Base-by-base conservation (phyloP, 2,797 vertebrate species). In the Etheostoma perlongum region DNA sequence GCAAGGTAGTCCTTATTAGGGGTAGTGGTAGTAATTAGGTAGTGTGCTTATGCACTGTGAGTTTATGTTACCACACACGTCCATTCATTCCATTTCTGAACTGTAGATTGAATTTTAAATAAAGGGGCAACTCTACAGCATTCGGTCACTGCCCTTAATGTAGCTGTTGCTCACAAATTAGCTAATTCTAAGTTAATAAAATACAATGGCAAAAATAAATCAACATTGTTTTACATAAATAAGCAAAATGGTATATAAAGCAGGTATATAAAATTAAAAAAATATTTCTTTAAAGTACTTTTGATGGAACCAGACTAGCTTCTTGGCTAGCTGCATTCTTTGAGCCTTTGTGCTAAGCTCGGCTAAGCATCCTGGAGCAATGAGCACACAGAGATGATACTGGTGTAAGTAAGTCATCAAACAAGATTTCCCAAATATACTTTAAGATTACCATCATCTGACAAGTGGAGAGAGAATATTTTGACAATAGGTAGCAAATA, bases 371-470 rank as follows among this genome's bases (percentile, higher is more conserved):
- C 27, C 64, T 3, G 0, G 5, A 25, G 6, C 6, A 57, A 3
- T 33, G 36, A 71, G 18, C 40, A 27, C 69, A 65, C 64, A 59
- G 11, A 74, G 64, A 64, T 58, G 42, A 68, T 1, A 10, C 58
- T 60, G 66, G 1, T 27, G 33, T 30, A 30, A 53, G 25, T 21
- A 40, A 44, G 21, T 49, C 3, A 46, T 59, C 54, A 70, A 59
- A 61, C 16, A 44, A 59, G n/a, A 52, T 78, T 78, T 72, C 23
- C 55, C 60, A 78, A 67, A 85, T 21, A 23, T 72, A 48, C 58
- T 79, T 63, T 71, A 66, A 54, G 55, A 74, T 76, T 76, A 76
- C 74, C 81, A 63, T 55, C 71, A 64, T 79, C 75, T 87, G 78
- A 78, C 59, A 58, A 54, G 66, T 27, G 12, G 36, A 48, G 48